A percentile compares a stretch with the other conserved stretches of the same genome.
phyloP scores from a whole-genome alignment of 2,797 vertebrate species.

The Knipowitschia caucasica region DNA sequence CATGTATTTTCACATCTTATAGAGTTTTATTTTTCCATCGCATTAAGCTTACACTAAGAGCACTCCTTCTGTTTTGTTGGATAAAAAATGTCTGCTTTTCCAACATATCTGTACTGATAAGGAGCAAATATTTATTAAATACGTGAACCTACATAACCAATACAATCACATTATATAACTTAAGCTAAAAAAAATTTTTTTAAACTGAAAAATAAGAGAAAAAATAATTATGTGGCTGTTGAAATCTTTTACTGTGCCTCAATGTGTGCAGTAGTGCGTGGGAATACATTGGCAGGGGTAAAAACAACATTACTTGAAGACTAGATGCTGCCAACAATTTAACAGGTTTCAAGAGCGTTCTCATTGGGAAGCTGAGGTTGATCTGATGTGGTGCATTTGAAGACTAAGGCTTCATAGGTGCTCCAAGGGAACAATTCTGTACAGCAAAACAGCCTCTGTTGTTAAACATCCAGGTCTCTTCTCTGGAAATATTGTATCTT shows the following conservation, averaged over 20 bases:
- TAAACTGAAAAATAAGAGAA: too few relatives aligned
- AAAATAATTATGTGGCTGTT: too few relatives aligned
- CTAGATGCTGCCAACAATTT: conserved; percentile 34
- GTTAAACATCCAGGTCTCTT: conserved; percentile 57
- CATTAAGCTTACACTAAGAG: too few relatives aligned
- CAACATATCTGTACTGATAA: too few relatives aligned
- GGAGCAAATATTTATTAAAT: not conserved
- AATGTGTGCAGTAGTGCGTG: not conserved
- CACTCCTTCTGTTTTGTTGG: too few relatives aligned
- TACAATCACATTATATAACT: too few relatives aligned
- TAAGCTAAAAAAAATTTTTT: too few relatives aligned
- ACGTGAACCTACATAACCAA: not conserved
- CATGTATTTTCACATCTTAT: too few relatives aligned
- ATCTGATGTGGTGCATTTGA: conserved; percentile 21
- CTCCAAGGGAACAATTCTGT: conserved; percentile 59
- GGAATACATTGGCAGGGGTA: not conserved
- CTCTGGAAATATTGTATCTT: conserved; percentile 64
- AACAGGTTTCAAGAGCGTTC: conserved; percentile 45
- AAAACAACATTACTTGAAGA: conserved; percentile 29
- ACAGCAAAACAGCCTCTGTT: conserved; percentile 51
- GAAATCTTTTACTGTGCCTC: not conserved
- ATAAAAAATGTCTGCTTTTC: too few relatives aligned
- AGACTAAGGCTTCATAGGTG: conserved; percentile 51
- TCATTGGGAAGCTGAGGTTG: conserved; percentile 35
- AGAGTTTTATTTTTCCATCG: not conserved